Evolutionary conservation across 2,888 invertebrate species (phyloP).

Genomic region (Microdon myrmicae): DNA sequence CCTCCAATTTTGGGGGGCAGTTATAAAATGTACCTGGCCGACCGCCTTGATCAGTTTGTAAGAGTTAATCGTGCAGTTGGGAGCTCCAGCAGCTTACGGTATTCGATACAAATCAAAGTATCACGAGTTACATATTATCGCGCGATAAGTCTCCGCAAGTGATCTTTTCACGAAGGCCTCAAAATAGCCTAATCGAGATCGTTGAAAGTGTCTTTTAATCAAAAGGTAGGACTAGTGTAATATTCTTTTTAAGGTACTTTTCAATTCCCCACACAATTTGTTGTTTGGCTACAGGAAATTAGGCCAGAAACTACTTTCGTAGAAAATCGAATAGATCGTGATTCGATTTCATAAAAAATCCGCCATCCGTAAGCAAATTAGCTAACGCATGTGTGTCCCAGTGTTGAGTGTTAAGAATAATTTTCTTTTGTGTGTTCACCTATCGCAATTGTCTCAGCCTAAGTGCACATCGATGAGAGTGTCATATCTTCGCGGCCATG

Average conservation of each 20-base stretch:
- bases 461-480: constrained; percentile 43
- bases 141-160: constrained; percentile 7
- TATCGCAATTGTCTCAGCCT: constrained; percentile 38
- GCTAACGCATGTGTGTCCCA: not conserved
- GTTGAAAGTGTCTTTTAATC: too few species aligned
- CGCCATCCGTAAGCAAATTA: constrained; percentile 22
- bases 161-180: too few species aligned
- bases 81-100: constrained; percentile 39
- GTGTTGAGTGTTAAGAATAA: constrained; percentile 20
- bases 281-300: constrained; percentile 1
- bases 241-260: constrained; percentile 4
- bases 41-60: constrained; percentile 66
- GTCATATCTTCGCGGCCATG: constrained; percentile 37
- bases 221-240: constrained; percentile 44
- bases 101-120: constrained; percentile 24
- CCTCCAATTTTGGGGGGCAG: constrained; percentile 62
- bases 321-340: constrained; percentile 25
- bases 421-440: constrained; percentile 6
- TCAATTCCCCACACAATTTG: constrained; percentile 1
- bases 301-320: constrained; percentile 6
- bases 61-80: constrained; percentile 65
- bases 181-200: too few species aligned
- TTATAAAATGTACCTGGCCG: constrained; percentile 67
- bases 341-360: constrained; percentile 21
- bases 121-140: constrained; percentile 16